Evolutionary conservation across 35 echinoderm and acorn worm species (phyloP).

Genomic region (Strongylocentrotus purpuratus): DNA sequence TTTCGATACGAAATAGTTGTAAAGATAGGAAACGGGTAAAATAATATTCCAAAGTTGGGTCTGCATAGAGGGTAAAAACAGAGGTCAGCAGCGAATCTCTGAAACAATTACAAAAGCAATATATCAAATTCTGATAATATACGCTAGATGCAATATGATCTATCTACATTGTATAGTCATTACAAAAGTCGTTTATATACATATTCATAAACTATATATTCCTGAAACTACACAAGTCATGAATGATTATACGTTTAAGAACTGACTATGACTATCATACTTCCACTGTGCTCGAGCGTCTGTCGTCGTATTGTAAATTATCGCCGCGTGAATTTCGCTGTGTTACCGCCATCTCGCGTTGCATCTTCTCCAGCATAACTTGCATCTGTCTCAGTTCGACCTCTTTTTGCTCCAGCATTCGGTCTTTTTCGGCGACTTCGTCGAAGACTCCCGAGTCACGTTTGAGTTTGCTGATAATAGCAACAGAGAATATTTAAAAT

Average conservation of each 20-base stretch:
- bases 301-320: conserved; percentile 15
- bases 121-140: not conserved
- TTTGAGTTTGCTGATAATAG: conserved; percentile 48
- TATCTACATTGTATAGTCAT: conserved; percentile 29
- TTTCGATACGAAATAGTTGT: too few species aligned
- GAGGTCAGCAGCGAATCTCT: not conserved
- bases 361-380: conserved; percentile 89
- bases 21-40: not conserved
- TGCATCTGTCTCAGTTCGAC: conserved; percentile 93
- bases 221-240: conserved; percentile 18
- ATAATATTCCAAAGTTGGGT: not conserved
- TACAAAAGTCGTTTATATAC: conserved; percentile 37
- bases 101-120: not conserved
- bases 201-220: conserved; percentile 45
- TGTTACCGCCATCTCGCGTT: conserved; percentile 77
- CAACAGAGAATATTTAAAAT: not conserved
- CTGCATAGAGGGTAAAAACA: not conserved
- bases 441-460: conserved; percentile 49
- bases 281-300: conserved; percentile 56
- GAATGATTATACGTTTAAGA: not conserved
- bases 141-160: not conserved
- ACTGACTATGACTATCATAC: conserved; percentile 38
- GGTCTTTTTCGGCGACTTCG: conserved; percentile 77
- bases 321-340: conserved; percentile 22
- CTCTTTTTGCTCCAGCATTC: conserved; percentile 85